These are phyloP conservation scores for Chloroclystis v-ata DNA, from an alignment of 2,888 invertebrate genomes.

Conservation along the genomic window DNA sequence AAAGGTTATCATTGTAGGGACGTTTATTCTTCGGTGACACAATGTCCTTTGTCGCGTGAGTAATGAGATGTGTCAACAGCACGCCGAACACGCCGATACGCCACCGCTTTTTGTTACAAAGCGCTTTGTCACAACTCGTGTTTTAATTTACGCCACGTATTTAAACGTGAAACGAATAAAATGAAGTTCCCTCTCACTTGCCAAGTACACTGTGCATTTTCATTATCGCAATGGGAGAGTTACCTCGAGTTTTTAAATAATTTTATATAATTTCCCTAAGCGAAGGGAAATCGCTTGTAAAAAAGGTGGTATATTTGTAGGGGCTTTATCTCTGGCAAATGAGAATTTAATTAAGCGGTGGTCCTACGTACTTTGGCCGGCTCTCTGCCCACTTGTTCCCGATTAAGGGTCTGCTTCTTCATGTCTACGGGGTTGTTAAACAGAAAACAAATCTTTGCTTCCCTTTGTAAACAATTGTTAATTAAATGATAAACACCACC, in stretches of 20 bases:
- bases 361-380: conserved; percentile 37
- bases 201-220: conserved; percentile 36
- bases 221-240: conserved; percentile 40
- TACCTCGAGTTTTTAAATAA: conserved; percentile 36
- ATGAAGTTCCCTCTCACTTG: conserved; percentile 25
- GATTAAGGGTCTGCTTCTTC: conserved; percentile 18
- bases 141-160: conserved; percentile 22
- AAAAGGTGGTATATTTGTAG: conserved; percentile 27
- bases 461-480: conserved; percentile 33
- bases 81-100: conserved; percentile 32
- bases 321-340: conserved; percentile 31
- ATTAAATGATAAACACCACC: conserved; percentile 52
- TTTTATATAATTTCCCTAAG: conserved; percentile 38
- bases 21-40: conserved; percentile 3
- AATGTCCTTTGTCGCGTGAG: conserved; percentile 29
- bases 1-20: too few species aligned
- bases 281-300: conserved; percentile 35
- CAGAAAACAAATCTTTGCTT: conserved; percentile 11
- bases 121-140: conserved; percentile 21
- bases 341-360: conserved; percentile 62
- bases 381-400: conserved; percentile 24
- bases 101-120: conserved; percentile 26
- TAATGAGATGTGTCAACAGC: conserved; percentile 42
- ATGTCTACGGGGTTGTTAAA: conserved; percentile 10
- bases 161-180: conserved; percentile 13